Evolutionary conservation across 23 tunicate species (phyloP), one percentile per base, ranked within the genome.

Genomic region (Ciona savignyi): DNA sequence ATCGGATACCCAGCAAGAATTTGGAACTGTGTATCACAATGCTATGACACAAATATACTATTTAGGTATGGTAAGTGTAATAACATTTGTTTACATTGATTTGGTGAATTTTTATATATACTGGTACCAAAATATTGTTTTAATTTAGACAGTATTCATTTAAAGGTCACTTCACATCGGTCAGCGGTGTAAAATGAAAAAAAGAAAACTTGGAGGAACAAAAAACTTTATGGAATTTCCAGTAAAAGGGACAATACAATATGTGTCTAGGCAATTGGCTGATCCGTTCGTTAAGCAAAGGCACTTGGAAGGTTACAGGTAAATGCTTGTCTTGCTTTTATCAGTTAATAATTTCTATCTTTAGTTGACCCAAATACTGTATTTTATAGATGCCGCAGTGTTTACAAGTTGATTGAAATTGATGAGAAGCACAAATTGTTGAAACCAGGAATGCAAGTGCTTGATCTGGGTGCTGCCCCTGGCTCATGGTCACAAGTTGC

Each of bases 401-500:
- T 72, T 23, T 91, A 75, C 69, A 91, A 91, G 65, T 73, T 91
- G 35, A 70, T 76, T 56, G 97, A 91, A 80, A 91, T 91, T 24
- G 84, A 80, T 75, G 86, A 91, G 2, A 65, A 77, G 33, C 71
- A 79, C 68, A 51, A 72, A 4, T 68, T 91, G 24, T 34, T 91
- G 21, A 48, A 85, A 30, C 86, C 77, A 3, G 97, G 90, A 11
- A 77, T 79, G 76, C 70, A 29, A 19, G 83, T 91, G 0, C 34
- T 91, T 29, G 97, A 91, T 32, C 60, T 91, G 0, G 97, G 97
- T 22, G 84, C 88, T 32, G 84, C 97, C 2, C 97, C 97, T 34
- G 97, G 97, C n/a, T 91, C 97, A 4, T 91, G 97, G 97, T 91
- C 81, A 32, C 97, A 91, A 77, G 97, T 80, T 19, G 88, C 84